Base-by-base conservation (phyloP, 2,888 invertebrate species). In the Acheta domesticus region DNA sequence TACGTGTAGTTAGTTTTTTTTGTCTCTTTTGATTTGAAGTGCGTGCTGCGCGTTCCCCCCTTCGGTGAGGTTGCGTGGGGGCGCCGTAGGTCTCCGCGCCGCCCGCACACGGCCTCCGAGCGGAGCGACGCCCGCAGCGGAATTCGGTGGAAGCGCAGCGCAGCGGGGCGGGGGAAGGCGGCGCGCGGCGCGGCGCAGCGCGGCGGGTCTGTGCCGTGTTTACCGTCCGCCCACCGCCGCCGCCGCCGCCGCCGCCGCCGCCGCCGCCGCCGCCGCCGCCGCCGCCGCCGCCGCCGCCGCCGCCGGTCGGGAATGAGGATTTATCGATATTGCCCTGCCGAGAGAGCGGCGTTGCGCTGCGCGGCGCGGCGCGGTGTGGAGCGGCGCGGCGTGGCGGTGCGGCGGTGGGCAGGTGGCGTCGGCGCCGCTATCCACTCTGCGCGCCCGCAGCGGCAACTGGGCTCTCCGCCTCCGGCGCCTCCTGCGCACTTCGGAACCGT, bases 251-350 rank as follows among this genome's bases (percentile, higher is more conserved):
- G 14, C 19, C 62, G 62, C 62, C n/a, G 62, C 62, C n/a, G 62
- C 62, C n/a, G 62, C 62, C 62, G 62, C n/a, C n/a, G n/a, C 62
- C 62, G 8, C 62, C 62, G 1, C 36, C 62, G 5, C 62, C 62
- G 3, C 62, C 62, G 14, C 62, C 62, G 62, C 62, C 50, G 14
- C 19, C 62, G 62, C 62, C n/a, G 62, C 62, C n/a, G 62, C 62
- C n/a, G 62, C 62, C 62, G 62, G 62, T n/a, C 62, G 62, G 62
- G 62, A 62, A 62, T 62, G 62, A 62, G 62, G 62, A 62, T 62
- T 62, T 62, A 62, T 62, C 62, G 62, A 62, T 62, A 62, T 62
- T 62, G 62, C 62, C 8, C 62, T 62, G 62, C 62, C 62, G 62
- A 62, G 62, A 62, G 62, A 62, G 62, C 62, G 62, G 62, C 14